Evolutionary conservation across 1,140 invertebrate genomes (phyloP), one percentile per base, ranked within the genome.

Genomic region (Nautilus pompilius): DNA sequence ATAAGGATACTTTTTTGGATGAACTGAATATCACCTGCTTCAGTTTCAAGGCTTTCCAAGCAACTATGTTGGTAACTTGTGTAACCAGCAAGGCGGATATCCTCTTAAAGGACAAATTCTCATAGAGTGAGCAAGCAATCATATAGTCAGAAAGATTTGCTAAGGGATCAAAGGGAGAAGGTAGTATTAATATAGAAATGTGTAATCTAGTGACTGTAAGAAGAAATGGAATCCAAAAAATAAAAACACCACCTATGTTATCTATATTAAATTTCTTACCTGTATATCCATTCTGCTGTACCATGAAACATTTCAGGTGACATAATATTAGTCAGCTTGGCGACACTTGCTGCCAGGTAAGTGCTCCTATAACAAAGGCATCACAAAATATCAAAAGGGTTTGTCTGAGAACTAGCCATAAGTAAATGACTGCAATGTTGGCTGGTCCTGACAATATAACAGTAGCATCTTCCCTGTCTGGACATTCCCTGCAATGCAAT

Each of bases 331-430:
- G 92, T 91, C 51, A 98, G 75, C 80, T 90, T 90, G 15, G 95
- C 93, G 33, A 95, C 90, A 64, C 91, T 88, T 6, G 96, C 82
- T 32, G 96, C 96, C 88, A 97, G 99, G 81, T 99, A 99, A 45
- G 90, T 90, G 28, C 95, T 96, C 74, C 96, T 87, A 61, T 49
- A 72, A 67, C 66, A 61, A 46, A 49, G n/a, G n/a, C n/a, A n/a
- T n/a, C n/a, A n/a, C n/a, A n/a, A n/a, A n/a, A 48, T 3, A 2
- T 22, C 24, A 20, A 2, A 8, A 5, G 2, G 8, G 24, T 22
- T 48, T 48, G 8, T 22, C n/a, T 48, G 45, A 48, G 5, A 8
- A 20, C 45, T 13, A n/a, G 36, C 10, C 36, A n/a, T 41, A n/a
- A 13, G 36, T 10, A n/a, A 41, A n/a, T 41, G 36, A 10, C 10